These are phyloP conservation scores for Periphyllus acericola DNA, from an alignment of 2,888 invertebrate genomes.

Conservation along the genomic window DNA sequence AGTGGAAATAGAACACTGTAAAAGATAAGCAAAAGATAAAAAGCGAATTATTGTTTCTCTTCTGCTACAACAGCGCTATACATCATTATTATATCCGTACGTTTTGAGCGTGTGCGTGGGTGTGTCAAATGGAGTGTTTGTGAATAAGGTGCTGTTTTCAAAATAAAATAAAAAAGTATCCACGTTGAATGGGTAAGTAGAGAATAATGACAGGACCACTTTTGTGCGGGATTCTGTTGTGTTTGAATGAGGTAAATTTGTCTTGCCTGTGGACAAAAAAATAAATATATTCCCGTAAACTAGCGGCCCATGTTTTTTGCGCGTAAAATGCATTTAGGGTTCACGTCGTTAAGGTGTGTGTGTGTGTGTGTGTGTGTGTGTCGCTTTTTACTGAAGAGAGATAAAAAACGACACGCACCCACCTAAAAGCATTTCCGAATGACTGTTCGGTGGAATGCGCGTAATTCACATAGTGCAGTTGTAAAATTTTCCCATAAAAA, in stretches of 20 bases:
- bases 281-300: background rate
- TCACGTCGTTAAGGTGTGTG: background rate
- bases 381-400: background rate
- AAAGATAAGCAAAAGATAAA: background rate
- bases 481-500: background rate
- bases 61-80: background rate
- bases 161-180: background rate
- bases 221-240: background rate
- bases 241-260: background rate
- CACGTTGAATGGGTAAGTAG: background rate
- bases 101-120: background rate
- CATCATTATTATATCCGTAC: background rate
- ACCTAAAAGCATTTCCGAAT: background rate
- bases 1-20: background rate
- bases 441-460: background rate
- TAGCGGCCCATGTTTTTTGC: background rate
- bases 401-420: background rate
- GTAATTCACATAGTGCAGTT: background rate
- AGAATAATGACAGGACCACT: constrained; percentile 1
- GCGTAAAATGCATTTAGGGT: background rate
- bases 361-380: background rate
- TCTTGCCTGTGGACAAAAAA: background rate
- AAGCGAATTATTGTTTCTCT: background rate
- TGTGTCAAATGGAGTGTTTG: background rate
- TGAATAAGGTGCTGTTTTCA: background rate